Conservation (phyloP, 2,888 invertebrate genomes). For the Epicampocera succincta region DNA sequence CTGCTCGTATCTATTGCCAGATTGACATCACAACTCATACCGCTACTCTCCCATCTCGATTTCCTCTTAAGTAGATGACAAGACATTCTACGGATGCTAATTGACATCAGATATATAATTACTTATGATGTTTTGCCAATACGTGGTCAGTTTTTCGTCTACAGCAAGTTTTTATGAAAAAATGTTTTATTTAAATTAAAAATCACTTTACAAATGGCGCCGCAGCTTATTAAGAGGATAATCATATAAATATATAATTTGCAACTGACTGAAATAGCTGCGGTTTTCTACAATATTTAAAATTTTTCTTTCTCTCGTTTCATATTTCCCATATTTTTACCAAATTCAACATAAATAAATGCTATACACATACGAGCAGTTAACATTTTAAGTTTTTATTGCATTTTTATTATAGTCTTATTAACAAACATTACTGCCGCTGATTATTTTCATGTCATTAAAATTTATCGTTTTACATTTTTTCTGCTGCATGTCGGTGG, state of each 20-base stretch:
- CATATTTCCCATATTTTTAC: background rate
- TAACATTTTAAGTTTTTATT: background rate
- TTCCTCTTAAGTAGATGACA: no score
- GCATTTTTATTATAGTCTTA: constrained; percentile 23
- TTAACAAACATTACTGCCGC: background rate
- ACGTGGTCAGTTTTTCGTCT: no score
- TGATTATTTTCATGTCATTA: constrained; percentile 23
- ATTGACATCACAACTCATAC: no score
- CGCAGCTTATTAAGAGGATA: no score
- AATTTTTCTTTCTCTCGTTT: background rate
- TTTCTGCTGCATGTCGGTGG: constrained; percentile 1
- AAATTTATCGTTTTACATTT: background rate
- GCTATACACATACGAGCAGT: constrained; percentile 27
- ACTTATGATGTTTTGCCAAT: no score
- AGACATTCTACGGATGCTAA: no score
- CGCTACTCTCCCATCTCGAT: no score
- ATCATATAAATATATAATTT: background rate
- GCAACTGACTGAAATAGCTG: background rate
- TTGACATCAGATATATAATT: no score
- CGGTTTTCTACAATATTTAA: background rate
- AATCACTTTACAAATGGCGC: background rate
- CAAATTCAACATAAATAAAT: constrained; percentile 38
- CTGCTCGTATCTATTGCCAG: no score
- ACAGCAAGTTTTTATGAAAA: no score
- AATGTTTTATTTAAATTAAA: no score